Evolutionary conservation across 2,797 vertebrate species (phyloP).

Genomic region (Pyrocephalus nanus): DNA sequence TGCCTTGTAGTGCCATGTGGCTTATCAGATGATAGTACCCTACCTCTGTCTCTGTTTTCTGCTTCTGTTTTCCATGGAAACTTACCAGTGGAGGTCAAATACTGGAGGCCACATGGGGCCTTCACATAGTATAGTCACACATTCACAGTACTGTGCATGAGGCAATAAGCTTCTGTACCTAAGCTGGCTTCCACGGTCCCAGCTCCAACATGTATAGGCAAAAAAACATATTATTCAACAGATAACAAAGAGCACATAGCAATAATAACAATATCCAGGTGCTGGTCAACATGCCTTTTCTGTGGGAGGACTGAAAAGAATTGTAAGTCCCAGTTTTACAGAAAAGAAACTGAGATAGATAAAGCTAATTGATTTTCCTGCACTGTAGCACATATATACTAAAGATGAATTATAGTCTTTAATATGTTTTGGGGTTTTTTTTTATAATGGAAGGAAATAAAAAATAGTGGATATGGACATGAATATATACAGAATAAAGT

Average conservation of each 20-base stretch:
- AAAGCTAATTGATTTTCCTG: slow-evolving; percentile 41
- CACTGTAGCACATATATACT: not conserved
- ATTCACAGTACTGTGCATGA: fast-evolving
- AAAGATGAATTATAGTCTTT: slow-evolving; percentile 27
- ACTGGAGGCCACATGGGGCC: not conserved
- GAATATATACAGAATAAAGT: slow-evolving; percentile 32
- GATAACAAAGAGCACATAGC: not conserved
- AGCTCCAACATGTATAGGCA: not conserved
- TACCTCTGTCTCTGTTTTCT: not conserved
- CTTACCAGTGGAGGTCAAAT: not conserved
- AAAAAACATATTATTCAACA: not conserved
- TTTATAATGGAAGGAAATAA: slow-evolving; percentile 17
- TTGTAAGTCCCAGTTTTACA: not conserved
- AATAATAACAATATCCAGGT: not conserved
- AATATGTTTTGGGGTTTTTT: not conserved
- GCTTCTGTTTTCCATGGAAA: not conserved
- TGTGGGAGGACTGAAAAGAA: not conserved
- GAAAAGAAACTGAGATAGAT: not conserved
- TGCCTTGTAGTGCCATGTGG: fast-evolving
- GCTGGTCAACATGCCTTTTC: not conserved
- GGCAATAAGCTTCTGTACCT: not conserved
- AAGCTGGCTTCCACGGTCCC: not conserved
- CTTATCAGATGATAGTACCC: not conserved
- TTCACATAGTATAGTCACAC: not conserved
- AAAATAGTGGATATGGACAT: slow-evolving; percentile 3